Evolutionary conservation across 2,113 vertebrate species (phyloP), one percentile per base, ranked within the genome.

Genomic region (Stercorarius parasiticus): DNA sequence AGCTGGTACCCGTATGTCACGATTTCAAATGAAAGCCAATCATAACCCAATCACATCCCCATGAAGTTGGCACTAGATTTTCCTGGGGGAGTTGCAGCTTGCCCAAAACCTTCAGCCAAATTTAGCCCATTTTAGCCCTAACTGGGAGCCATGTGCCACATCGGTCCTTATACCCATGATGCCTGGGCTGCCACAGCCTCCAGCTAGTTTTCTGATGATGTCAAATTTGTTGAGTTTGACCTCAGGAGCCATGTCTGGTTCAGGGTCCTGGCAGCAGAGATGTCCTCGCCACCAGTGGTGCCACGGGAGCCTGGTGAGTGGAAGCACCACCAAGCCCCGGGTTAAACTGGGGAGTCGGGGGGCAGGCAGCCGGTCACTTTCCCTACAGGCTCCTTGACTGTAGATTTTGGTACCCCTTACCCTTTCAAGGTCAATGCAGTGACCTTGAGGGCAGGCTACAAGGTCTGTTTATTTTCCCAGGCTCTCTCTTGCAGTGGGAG

Each of bases 391-490:
- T 85, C n/a, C 71, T 32, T 59, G 66, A 55, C 36, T 94, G 77
- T 84, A 74, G 47, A 85, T 94, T 93, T 96, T 70, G 72, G 91
- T 67, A 95, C 62, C 66, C 93, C 50, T 45, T 61, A 72, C 81
- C 84, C 89, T 95, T 81, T 87, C 94, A 96, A 97, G 95, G 96
- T 96, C 96, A 97, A 80, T 62, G 74, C 55, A 45, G 71, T 88
- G 95, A 96, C 93, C 84, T 91, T 90, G 78, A 96, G 95, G 89
- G 86, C 78, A 88, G 67, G 58, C 84, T 93, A 12, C 82, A 79
- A 85, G 81, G 40, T 86, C 93, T 95, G 82, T 94, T 95, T 95
- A 86, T 97, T 97, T 97, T 97, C 96, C 95, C 97, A 97, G 89
- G 94, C 91, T 96, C 86, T 82, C 78, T 73, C 55, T 90, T 87